phyloP scores from a whole-genome alignment of 2,888 invertebrate species.

The Siphlonurus alternatus region DNA sequence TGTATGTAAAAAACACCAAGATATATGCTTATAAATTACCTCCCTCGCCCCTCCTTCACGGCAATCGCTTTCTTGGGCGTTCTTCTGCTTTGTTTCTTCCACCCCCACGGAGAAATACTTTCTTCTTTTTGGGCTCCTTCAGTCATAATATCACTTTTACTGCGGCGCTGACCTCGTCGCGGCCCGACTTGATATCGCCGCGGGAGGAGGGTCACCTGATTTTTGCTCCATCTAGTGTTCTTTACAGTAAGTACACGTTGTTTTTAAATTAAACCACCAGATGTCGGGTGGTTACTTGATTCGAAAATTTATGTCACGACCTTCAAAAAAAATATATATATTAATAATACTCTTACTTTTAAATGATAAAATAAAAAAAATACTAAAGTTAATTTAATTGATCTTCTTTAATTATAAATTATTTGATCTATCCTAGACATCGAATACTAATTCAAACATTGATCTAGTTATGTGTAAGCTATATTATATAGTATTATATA shows the following conservation, averaged over 20 bases:
- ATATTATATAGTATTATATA: too few relatives aligned
- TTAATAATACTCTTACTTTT: too few relatives aligned
- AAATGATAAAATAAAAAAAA: too few relatives aligned
- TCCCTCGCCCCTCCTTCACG: not conserved
- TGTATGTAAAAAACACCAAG: not conserved
- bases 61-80: not conserved
- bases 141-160: constrained; percentile 4
- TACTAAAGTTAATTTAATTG: too few relatives aligned
- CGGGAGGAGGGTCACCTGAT: not conserved
- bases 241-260: not conserved
- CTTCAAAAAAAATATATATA: too few relatives aligned
- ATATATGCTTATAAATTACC: too few relatives aligned
- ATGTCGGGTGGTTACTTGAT: not conserved
- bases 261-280: not conserved
- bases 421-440: too few relatives aligned
- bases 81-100: not conserved
- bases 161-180: constrained; percentile 1
- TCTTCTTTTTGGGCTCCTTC: constrained; percentile 2
- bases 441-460: too few relatives aligned
- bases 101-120: constrained; percentile 3
- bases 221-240: not conserved
- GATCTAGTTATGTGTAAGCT: too few relatives aligned
- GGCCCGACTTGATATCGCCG: not conserved
- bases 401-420: too few relatives aligned
- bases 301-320: too few relatives aligned